Evolutionary conservation across 2,888 invertebrate species (phyloP).

Genomic region (Epsilonema sp.): DNA sequence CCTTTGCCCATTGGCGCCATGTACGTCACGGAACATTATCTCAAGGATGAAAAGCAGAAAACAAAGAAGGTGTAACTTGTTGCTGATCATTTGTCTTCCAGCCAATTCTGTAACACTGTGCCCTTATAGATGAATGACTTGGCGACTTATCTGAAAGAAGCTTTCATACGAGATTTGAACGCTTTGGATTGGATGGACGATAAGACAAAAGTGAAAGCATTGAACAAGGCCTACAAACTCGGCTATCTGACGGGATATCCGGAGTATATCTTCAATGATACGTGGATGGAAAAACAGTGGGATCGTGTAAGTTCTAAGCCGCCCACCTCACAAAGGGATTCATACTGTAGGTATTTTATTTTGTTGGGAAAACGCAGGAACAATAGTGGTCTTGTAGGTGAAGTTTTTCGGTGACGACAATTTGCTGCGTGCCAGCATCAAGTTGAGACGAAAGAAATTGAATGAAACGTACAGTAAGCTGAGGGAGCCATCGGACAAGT

Average conservation of each 20-base stretch:
- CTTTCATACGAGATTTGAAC: conserved; percentile 58
- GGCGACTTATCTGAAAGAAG: conserved; percentile 45
- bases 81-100: no score
- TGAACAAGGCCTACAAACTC: conserved; percentile 42
- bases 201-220: conserved; percentile 57
- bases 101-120: no score
- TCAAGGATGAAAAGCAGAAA: no score
- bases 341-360: no score
- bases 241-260: conserved; percentile 22
- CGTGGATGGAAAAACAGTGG: conserved; percentile 17
- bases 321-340: no score
- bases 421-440: no score
- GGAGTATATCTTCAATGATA: conserved; percentile 19
- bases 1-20: conserved; percentile 26
- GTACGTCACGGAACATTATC: no score
- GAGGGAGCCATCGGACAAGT: not conserved
- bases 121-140: conserved; percentile 21
- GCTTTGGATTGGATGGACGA: conserved; percentile 64
- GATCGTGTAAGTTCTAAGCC: not conserved
- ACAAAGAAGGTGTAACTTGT: no score
- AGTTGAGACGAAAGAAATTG: conserved; percentile 7
- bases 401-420: no score
- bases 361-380: no score
- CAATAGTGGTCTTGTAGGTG: no score
- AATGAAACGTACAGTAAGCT: conserved; percentile 9